Conservation (phyloP, 2,113 vertebrate species). For the Hiodon alosoides region DNA sequence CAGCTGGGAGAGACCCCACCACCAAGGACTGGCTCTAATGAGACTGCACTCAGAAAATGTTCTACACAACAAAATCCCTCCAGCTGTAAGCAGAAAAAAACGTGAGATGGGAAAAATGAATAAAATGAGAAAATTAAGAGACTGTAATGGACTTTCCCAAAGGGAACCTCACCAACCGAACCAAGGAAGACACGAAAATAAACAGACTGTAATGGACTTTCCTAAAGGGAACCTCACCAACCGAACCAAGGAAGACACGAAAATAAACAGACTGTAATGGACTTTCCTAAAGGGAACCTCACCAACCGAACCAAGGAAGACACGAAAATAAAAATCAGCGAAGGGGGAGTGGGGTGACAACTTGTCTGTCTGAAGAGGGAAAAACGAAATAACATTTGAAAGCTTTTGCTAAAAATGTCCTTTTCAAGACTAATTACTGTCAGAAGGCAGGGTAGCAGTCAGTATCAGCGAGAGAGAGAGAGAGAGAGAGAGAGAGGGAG, state of each 20-base stretch:
- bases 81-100: neutral
- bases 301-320: slow-evolving; percentile 7
- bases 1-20: slow-evolving; percentile 43
- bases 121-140: neutral
- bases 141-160: slow-evolving; percentile 7
- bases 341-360: neutral
- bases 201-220: slow-evolving; percentile 5
- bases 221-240: neutral
- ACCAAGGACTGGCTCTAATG: slow-evolving; percentile 3
- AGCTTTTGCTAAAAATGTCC: slow-evolving; percentile 61
- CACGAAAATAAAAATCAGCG: slow-evolving; percentile 1
- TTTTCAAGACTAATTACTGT: slow-evolving; percentile 69
- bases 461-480: slow-evolving; percentile 40
- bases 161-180: neutral
- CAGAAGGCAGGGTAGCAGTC: slow-evolving; percentile 46
- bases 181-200: slow-evolving; percentile 3
- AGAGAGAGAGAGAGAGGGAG: slow-evolving; percentile 27
- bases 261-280: slow-evolving; percentile 5
- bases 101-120: slow-evolving; percentile 1
- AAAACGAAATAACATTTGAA: slow-evolving; percentile 60
- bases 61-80: neutral
- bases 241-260: slow-evolving; percentile 6
- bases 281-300: neutral
- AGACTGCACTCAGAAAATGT: neutral
- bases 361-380: slow-evolving; percentile 38